Percentiles rank a stretch among this genome's conserved stretches.
phyloP scores from a whole-genome alignment of 2,113 vertebrate genomes.

The Rynchops niger region DNA sequence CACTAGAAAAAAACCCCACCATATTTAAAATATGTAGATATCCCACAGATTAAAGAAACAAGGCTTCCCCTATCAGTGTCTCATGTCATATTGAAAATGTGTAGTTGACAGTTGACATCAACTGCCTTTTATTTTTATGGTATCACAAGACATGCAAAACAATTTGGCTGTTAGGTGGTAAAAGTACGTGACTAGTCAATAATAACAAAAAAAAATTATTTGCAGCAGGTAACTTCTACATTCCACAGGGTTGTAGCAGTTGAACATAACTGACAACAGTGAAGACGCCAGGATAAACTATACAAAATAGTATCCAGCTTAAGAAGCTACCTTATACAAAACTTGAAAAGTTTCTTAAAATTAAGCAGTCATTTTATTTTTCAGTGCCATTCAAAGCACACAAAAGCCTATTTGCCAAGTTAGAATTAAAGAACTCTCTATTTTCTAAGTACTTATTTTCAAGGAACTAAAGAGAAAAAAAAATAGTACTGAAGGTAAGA shows the following conservation, averaged over 20 bases:
- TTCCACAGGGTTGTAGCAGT: background rate
- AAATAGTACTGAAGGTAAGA: background rate
- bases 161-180: background rate
- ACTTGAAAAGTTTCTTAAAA: constrained; percentile 47
- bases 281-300: background rate
- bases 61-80: background rate
- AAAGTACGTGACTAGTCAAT: background rate
- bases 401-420: constrained; percentile 35
- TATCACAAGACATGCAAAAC: background rate
- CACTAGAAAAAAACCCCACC: background rate
- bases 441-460: constrained; percentile 32
- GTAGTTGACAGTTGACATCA: background rate
- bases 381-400: constrained; percentile 45
- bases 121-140: background rate
- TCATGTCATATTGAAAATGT: background rate
- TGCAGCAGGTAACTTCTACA: background rate
- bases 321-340: constrained; percentile 17
- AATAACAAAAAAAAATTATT: background rate
- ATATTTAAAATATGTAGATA: background rate
- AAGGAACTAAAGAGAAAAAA: background rate
- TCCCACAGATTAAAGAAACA: background rate
- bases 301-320: constrained; percentile 17
- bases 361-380: constrained; percentile 43
- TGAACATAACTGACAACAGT: background rate
- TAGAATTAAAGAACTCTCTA: background rate